Evolutionary conservation across 1,140 invertebrate genomes (phyloP).

Genomic region (Lucilia sericata): DNA sequence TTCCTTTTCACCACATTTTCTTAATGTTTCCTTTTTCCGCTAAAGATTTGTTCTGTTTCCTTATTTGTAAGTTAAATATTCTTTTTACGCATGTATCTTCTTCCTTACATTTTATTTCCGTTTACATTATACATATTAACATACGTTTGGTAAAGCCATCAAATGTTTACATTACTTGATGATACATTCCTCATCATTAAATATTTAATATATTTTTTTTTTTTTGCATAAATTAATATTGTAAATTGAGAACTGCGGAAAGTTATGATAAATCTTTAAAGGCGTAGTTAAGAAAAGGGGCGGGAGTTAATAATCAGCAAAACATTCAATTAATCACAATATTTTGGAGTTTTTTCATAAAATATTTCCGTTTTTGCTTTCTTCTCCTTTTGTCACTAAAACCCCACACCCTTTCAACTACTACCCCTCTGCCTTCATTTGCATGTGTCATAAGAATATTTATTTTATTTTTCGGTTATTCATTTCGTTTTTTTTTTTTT

Average conservation of each 20-base stretch:
- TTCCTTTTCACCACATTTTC: background rate
- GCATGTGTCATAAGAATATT: constrained; percentile 9
- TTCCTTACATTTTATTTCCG: constrained; percentile 1
- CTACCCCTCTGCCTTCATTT: background rate
- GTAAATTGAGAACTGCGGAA: background rate
- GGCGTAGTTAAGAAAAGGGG: background rate
- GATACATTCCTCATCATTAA: background rate
- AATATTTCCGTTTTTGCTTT: too few relatives aligned
- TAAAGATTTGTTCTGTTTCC: background rate
- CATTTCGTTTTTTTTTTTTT: too few relatives aligned
- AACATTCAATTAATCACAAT: too few relatives aligned
- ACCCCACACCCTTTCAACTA: background rate
- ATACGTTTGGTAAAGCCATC: background rate
- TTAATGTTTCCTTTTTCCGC: constrained; percentile 22
- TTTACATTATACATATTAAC: background rate
- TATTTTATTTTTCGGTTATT: background rate
- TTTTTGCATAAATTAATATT: background rate
- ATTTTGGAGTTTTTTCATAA: too few relatives aligned
- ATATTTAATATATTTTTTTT: background rate
- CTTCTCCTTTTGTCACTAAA: background rate
- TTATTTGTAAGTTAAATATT: background rate
- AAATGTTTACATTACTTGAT: background rate
- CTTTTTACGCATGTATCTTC: background rate
- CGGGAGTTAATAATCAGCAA: background rate
- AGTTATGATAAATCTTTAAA: background rate